Evolutionary conservation across 2,888 invertebrate genomes (phyloP).

Genomic region (Bombyx huttoni): DNA sequence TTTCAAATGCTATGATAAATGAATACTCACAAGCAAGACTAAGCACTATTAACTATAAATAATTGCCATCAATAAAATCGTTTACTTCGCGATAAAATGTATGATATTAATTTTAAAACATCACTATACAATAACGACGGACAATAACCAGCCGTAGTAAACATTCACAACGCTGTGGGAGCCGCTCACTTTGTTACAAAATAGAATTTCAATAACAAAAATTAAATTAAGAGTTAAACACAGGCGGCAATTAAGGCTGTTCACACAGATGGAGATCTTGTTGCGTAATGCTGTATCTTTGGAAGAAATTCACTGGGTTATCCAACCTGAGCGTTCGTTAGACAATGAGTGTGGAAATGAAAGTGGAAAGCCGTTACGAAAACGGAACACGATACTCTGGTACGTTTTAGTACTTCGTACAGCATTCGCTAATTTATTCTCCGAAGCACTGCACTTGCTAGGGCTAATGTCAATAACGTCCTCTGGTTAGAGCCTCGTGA

Average conservation of each 20-base stretch:
- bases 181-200: conserved; percentile 45
- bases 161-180: conserved; percentile 28
- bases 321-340: conserved; percentile 52
- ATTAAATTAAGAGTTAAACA: conserved; percentile 37
- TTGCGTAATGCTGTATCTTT: conserved; percentile 52
- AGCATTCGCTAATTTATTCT: neutral
- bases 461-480: too few species aligned
- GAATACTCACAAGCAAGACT: conserved; percentile 39
- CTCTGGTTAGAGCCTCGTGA: too few species aligned
- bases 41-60: conserved; percentile 24
- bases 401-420: conserved; percentile 11
- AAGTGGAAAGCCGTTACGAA: conserved; percentile 64
- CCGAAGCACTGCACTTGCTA: too few species aligned
- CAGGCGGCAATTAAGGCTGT: conserved; percentile 51
- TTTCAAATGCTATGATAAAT: conserved; percentile 51
- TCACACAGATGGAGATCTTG: conserved; percentile 47
- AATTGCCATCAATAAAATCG: conserved; percentile 30
- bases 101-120: neutral
- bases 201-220: conserved; percentile 46
- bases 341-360: conserved; percentile 67
- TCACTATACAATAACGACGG: neutral
- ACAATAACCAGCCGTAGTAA: conserved; percentile 13
- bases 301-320: conserved; percentile 59
- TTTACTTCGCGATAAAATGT: conserved; percentile 14
- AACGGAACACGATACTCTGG: conserved; percentile 36